Evolutionary conservation across 2,797 vertebrate species (phyloP).

Genomic region (Orientallactaga sibirica): DNA sequence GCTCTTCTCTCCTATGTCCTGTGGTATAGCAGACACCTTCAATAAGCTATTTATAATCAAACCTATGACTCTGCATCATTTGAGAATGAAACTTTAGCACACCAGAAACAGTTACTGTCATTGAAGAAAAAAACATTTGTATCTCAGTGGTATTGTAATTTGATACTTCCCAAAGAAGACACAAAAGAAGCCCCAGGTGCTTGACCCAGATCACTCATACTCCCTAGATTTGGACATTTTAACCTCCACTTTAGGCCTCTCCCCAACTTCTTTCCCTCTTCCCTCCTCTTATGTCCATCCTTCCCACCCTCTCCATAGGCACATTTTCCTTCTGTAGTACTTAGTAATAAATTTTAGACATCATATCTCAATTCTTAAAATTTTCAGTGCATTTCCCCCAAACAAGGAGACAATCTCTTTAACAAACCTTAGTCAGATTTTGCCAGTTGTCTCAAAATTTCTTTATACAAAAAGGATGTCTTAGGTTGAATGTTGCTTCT

Average conservation of each 20-base stretch:
- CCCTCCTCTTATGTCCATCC: neutral
- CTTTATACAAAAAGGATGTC: neutral
- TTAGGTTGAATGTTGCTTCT: neutral
- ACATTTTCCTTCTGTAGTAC: neutral
- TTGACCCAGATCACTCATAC: neutral
- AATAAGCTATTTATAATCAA: neutral
- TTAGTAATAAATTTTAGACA: neutral
- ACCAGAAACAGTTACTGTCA: neutral
- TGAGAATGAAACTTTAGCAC: neutral
- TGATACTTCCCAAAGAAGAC: neutral
- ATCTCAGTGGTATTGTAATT: neutral
- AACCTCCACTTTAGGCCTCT: neutral
- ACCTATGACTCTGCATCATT: neutral
- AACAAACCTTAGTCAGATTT: neutral
- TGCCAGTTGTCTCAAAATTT: neutral
- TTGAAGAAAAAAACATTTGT: neutral
- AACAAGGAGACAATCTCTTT: neutral
- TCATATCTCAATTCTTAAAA: neutral
- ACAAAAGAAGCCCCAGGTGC: neutral
- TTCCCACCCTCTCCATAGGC: neutral
- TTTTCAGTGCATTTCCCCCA: neutral
- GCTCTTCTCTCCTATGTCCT: neutral
- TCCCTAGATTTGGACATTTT: neutral
- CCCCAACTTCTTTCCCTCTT: no score
- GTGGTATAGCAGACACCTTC: neutral